Percentiles rank a stretch among this genome's conserved stretches.
Evolutionary conservation across 2,797 vertebrate species (phyloP).

Genomic region (Poecilia velifera): DNA sequence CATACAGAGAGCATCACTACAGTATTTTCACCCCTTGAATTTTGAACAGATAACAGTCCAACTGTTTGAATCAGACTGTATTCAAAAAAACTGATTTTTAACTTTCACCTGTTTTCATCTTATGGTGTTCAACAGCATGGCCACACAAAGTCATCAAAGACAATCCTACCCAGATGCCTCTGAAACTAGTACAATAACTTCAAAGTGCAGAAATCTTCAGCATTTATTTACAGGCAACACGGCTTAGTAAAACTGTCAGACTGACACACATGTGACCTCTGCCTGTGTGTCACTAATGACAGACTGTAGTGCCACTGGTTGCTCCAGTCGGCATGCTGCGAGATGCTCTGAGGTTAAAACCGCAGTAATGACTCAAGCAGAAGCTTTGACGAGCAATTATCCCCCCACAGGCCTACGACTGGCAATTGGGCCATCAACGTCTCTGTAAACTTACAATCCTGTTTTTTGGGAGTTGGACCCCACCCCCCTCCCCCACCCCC

Average conservation of each 20-base stretch:
- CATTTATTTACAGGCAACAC: not conserved
- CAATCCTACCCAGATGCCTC: not conserved
- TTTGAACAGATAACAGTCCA: not conserved
- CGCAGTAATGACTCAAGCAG: constrained; percentile 67
- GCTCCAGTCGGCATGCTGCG: constrained; percentile 25
- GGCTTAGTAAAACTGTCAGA: constrained; percentile 9
- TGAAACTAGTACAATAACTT: not conserved
- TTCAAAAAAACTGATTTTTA: not conserved
- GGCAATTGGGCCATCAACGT: constrained; percentile 47
- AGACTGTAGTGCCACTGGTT: constrained; percentile 32
- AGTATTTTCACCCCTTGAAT: not conserved
- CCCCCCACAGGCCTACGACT: constrained; percentile 40
- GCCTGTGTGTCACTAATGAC: constrained; percentile 32
- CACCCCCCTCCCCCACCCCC: no score
- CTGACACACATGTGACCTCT: constrained; percentile 27
- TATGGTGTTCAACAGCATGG: not conserved
- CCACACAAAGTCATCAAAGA: not conserved
- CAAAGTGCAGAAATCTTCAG: not conserved
- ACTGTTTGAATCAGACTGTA: not conserved
- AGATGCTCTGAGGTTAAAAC: constrained; percentile 65
- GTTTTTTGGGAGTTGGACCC: not conserved
- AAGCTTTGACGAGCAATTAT: constrained; percentile 75
- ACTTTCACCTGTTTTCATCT: not conserved
- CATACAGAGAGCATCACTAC: not conserved
- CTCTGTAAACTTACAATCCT: constrained; percentile 21